These are phyloP conservation scores for Leptinotarsa tumamoca DNA, from an alignment of 2,888 invertebrate species.

Conservation along the genomic window DNA sequence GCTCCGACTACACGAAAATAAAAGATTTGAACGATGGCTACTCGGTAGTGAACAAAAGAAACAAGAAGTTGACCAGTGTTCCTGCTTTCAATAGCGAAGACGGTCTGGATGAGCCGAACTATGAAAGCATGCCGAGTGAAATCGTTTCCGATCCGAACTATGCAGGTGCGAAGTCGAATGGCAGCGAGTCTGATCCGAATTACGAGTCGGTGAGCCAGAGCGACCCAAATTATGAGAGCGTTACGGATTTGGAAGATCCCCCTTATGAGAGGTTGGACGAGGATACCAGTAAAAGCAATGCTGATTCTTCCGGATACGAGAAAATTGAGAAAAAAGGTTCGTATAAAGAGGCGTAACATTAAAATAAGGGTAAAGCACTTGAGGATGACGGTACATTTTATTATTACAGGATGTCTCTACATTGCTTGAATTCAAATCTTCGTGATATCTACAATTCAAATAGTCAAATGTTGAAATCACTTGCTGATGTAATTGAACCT, in stretches of 20 bases:
- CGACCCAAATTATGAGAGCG: constrained; percentile 87
- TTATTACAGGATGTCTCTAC: too few species aligned
- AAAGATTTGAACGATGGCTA: constrained; percentile 65
- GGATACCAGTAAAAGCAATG: constrained; percentile 56
- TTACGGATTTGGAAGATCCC: constrained; percentile 80
- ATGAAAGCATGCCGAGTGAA: constrained; percentile 48
- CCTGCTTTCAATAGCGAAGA: constrained; percentile 42
- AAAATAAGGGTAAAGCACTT: too few species aligned
- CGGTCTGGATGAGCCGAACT: constrained; percentile 63
- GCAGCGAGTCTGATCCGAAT: constrained; percentile 80
- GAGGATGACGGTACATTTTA: too few species aligned
- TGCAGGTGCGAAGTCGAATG: constrained; percentile 64
- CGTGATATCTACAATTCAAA: too few species aligned
- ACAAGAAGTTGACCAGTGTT: constrained; percentile 42
- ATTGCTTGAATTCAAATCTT: too few species aligned
- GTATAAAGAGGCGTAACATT: neutral
- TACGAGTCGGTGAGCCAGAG: constrained; percentile 77
- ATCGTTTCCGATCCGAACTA: constrained; percentile 75
- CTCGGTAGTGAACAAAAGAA: constrained; percentile 69
- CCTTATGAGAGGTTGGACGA: constrained; percentile 75
- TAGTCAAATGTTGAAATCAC: too few species aligned
- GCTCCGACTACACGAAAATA: constrained; percentile 60
- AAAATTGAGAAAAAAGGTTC: constrained; percentile 53
- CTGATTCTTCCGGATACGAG: constrained; percentile 55
- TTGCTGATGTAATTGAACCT: too few species aligned